Evolutionary conservation across 92 coral and sea anemone species (phyloP), one percentile per base, ranked within the genome.

Genomic region (Epizoanthus illoricatus): DNA sequence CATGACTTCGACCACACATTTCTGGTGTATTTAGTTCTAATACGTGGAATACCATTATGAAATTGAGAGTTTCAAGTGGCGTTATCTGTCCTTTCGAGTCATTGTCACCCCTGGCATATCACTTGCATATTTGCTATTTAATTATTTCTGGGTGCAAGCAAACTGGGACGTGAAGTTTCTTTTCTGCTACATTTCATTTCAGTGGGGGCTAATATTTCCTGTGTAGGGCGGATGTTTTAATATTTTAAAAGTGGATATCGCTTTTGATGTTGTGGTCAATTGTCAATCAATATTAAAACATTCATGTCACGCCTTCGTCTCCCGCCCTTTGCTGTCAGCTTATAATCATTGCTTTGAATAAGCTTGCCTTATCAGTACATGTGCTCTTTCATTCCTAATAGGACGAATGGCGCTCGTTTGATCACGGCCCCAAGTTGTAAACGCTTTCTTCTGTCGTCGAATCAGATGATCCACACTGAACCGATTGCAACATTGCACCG

Each of bases 291-390:
- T 63, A 78, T 62, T 28, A n/a, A 1, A 47, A 8, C 66, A 41
- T 23, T 59, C 36, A 65, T 60, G 82, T 78, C 82, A 78, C 71
- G 59, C 56, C 67, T 62, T 41, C 16, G 17, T 4, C 40, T 18
- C 82, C 41, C 82, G 71, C 82, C 61, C 60, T 43, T 42, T 11
- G 41, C 82, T 62, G 82, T 62, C 82, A 78, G 71, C 66, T 62
- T 78, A 78, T 78, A 62, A 78, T 78, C 82, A 42, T 33, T 45
- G 71, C 45, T 63, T 78, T 78, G 70, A 63, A 78, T 62, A 43
- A 78, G 41, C 47, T 49, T 13, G 28, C 24, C 71, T 62, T 78
- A 62, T 78, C 82, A 21, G 45, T 68, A 56, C 82, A 78, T 78
- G 82, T 78, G 82, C 82, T 78, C n/a, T 45, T 24, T 78, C 61